Percentiles rank a stretch among this genome's conserved stretches.
These are phyloP conservation scores for Stenurella melanura DNA, from an alignment of 2,888 invertebrate species.

Conservation along the genomic window DNA sequence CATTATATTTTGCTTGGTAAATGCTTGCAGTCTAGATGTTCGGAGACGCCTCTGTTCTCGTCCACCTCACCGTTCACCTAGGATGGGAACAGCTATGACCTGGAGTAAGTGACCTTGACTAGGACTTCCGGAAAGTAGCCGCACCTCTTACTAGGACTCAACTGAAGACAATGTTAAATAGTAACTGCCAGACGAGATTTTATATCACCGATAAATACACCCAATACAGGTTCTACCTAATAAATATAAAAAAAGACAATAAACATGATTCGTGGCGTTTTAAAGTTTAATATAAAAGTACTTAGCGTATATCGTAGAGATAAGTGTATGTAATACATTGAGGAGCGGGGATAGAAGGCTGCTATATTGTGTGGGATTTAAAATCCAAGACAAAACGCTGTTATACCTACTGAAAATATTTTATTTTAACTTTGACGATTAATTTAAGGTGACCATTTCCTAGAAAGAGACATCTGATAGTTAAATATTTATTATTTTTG, in stretches of 20 bases:
- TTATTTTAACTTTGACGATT: too few species aligned
- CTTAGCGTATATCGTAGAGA: too few species aligned
- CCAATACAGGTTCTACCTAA: not conserved
- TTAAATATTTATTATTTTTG: too few species aligned
- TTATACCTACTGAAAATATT: too few species aligned
- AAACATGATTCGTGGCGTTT: not conserved
- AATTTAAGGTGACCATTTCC: too few species aligned
- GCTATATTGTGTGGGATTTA: too few species aligned
- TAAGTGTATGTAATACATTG: too few species aligned
- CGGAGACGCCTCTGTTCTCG: slow-evolving; percentile 43
- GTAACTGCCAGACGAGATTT: slow-evolving; percentile 28
- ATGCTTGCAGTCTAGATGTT: not conserved
- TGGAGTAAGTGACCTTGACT: slow-evolving; percentile 65
- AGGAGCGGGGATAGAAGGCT: too few species aligned
- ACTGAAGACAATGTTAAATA: slow-evolving; percentile 39
- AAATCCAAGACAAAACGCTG: too few species aligned
- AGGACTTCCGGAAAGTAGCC: slow-evolving; percentile 67
- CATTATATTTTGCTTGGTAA: not conserved
- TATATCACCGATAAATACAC: not conserved
- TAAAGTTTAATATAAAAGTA: too few species aligned
- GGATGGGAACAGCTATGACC: slow-evolving; percentile 61
- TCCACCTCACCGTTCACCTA: slow-evolving; percentile 52
- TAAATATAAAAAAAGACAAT: not conserved
- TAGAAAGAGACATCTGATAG: too few species aligned
- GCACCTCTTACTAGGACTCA: slow-evolving; percentile 58